Base-by-base conservation (phyloP, 2,888 invertebrate species). In the Perithous albicinctus region DNA sequence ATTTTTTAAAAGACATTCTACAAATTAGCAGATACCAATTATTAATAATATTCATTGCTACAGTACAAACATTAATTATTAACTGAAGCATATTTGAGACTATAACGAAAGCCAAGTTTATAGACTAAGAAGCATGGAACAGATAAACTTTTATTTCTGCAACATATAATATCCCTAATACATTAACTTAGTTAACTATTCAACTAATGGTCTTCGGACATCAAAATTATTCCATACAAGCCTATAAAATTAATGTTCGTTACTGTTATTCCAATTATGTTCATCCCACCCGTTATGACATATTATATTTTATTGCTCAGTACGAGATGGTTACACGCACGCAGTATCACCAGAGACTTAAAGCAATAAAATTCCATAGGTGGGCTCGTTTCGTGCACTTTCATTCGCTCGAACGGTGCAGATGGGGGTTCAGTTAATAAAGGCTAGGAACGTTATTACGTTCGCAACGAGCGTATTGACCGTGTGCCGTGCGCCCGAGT, bases 391-490 rank as follows among this genome's bases (percentile, higher is more conserved):
- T 77, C 56, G 32, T 66, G 64, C 26, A 56, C 23, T 51, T 51
- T 61, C 23, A 73, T 78, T 66, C 59, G 78, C 15, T 73, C 54
- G 54, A 41, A 72, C 69, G 78, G 59, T 67, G 77, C 78, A 76
- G 78, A 76, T 76, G 78, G 84, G n/a, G 69, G 81, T 84, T 83
- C 78, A 69, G 82, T 78, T 82, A 78, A 78, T 82, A 82, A 82
- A 82, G 78, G 82, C 3, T 59, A 64, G n/a, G 82, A 69, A 82
- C 74, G 74, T 82, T 82, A 82, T 82, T 82, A 78, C 78, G 64
- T 78, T 75, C 78, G 26, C 70, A 69, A 82, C 74, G 69, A 70
- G 69, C 78, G 82, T 82, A 82, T 82, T 78, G 82, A 78, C 82
- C 81, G 69, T 82, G 69, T 82, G 54, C 78, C 23, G 70, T 23